Conservation (phyloP, 2,888 invertebrate genomes). For the Athrips mouffetella region DNA sequence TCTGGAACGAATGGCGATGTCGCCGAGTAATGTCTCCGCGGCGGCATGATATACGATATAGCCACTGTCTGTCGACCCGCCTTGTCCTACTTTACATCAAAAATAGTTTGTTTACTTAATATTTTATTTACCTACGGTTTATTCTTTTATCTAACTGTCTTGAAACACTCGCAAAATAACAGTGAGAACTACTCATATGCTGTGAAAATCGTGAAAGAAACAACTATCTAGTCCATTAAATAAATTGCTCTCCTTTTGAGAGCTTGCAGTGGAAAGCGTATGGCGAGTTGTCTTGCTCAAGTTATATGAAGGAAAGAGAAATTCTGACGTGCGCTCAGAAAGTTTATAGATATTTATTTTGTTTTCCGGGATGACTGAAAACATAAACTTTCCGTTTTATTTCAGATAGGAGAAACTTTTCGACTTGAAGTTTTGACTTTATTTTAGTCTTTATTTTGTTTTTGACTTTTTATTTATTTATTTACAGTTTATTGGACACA, state of each 20-base stretch:
- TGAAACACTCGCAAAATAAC: not conserved
- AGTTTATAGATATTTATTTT: too few species aligned
- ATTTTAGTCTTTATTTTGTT: too few species aligned
- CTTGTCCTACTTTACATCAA: not conserved
- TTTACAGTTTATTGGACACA: too few species aligned
- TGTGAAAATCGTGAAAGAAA: conserved; percentile 36
- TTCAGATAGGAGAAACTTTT: too few species aligned
- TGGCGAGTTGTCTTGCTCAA: conserved; percentile 36
- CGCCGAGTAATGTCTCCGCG: conserved; percentile 6
- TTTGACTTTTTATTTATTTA: too few species aligned
- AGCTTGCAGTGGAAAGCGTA: conserved; percentile 43
- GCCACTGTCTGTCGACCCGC: not conserved
- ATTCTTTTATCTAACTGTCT: too few species aligned
- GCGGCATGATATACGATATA: not conserved
- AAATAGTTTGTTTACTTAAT: not conserved
- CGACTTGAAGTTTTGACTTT: too few species aligned
- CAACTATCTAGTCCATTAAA: conserved; percentile 60
- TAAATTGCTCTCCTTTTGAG: conserved; percentile 57
- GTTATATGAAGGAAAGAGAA: conserved; percentile 34
- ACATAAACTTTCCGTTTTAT: conserved; percentile 4
- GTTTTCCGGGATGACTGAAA: not conserved
- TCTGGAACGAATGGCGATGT: conserved; percentile 15
- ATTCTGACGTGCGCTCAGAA: conserved; percentile 28
- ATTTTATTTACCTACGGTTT: too few species aligned
- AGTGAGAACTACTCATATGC: conserved; percentile 31